These are phyloP conservation scores for Drosophila kanekoi DNA, from an alignment of 2,888 invertebrate genomes.

Conservation along the genomic window DNA sequence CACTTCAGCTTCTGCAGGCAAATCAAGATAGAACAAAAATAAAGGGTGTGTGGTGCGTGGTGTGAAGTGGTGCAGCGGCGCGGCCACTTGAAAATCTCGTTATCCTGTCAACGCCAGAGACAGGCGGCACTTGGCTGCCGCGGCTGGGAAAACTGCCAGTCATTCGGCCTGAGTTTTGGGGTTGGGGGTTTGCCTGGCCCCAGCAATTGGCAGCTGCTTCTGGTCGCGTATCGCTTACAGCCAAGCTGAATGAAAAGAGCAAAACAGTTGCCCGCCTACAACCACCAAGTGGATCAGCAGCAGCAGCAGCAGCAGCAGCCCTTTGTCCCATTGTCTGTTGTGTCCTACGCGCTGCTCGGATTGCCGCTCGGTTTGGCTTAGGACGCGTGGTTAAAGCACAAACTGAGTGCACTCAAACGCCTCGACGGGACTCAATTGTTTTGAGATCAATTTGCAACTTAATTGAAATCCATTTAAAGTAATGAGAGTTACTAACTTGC, in stretches of 20 bases:
- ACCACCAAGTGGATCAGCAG: slow-evolving; percentile 48
- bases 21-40: slow-evolving; percentile 16
- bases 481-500: slow-evolving; percentile 82
- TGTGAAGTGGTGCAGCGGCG: slow-evolving; percentile 59
- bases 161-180: slow-evolving; percentile 7
- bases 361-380: slow-evolving; percentile 39
- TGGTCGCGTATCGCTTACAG: slow-evolving; percentile 61
- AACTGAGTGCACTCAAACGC: slow-evolving; percentile 67
- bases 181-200: slow-evolving; percentile 18
- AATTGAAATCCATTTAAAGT: slow-evolving; percentile 84
- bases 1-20: slow-evolving; percentile 7
- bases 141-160: slow-evolving; percentile 62
- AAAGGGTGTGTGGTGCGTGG: slow-evolving; percentile 25
- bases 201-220: slow-evolving; percentile 69
- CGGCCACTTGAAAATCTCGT: slow-evolving; percentile 83
- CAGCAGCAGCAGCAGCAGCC: slow-evolving; percentile 28
- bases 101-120: slow-evolving; percentile 80
- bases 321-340: slow-evolving; percentile 59
- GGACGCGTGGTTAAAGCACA: slow-evolving; percentile 55
- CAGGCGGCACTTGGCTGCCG: slow-evolving; percentile 27
- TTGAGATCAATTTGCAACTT: slow-evolving; percentile 82
- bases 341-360: slow-evolving; percentile 24
- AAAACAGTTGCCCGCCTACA: slow-evolving; percentile 53
- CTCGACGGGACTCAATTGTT: slow-evolving; percentile 78
- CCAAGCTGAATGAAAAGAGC: slow-evolving; percentile 60